Evolutionary conservation across 2,113 vertebrate species (phyloP).

Genomic region (Sitta europaea): DNA sequence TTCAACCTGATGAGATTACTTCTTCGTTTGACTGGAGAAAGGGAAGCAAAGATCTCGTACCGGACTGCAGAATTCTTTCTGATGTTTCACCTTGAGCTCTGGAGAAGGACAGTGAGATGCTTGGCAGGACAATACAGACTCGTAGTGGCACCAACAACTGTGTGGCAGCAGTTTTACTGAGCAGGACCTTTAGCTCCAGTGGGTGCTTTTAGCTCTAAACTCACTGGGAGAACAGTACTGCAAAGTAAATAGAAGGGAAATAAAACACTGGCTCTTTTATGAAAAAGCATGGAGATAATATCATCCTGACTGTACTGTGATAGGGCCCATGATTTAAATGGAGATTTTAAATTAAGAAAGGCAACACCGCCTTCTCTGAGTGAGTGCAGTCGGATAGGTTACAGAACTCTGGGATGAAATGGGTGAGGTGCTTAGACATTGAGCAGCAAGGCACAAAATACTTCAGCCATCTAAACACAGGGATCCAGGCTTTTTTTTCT

Average conservation of each 20-base stretch:
- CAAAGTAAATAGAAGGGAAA: constrained; percentile 61
- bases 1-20: constrained; percentile 91
- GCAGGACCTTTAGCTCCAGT: constrained; percentile 22
- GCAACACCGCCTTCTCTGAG: not conserved
- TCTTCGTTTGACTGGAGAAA: constrained; percentile 87
- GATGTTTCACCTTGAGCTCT: constrained; percentile 81
- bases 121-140: constrained; percentile 31
- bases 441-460: not conserved
- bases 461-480: not conserved
- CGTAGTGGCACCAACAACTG: not conserved
- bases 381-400: constrained; percentile 9
- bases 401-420: not conserved
- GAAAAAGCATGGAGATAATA: constrained; percentile 49
- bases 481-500: not conserved
- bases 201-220: constrained; percentile 44
- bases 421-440: not conserved
- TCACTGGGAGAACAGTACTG: not conserved
- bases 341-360: constrained; percentile 55
- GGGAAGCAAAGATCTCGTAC: constrained; percentile 79
- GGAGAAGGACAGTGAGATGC: constrained; percentile 60
- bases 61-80: constrained; percentile 78
- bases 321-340: constrained; percentile 9
- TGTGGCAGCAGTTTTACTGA: constrained; percentile 18
- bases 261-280: constrained; percentile 52
- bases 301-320: not conserved